Conservation (phyloP, 2,797 vertebrate genomes). For the Allobates femoralis region DNA sequence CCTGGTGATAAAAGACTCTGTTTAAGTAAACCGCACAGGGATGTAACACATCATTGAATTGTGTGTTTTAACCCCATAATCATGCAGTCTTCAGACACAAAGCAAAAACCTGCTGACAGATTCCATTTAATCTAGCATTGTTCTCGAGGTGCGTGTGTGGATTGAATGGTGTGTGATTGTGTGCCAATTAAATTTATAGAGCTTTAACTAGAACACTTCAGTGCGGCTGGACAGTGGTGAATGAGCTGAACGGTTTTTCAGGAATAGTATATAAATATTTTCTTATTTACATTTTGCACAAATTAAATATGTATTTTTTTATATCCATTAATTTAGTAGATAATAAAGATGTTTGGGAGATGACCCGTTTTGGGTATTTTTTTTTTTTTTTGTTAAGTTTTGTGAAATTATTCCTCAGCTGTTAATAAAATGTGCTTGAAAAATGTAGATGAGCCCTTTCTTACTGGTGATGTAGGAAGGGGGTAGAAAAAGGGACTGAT, state of each 20-base stretch:
- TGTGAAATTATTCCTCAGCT: not conserved
- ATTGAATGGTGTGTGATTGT: slow-evolving; percentile 9
- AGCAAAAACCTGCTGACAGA: too few species aligned
- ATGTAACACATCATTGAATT: too few species aligned
- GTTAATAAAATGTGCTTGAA: too few species aligned
- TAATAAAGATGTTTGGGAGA: slow-evolving; percentile 36
- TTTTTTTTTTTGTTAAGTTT: not conserved
- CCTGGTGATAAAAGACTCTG: too few species aligned
- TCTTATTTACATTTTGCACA: slow-evolving; percentile 48
- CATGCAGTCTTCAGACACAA: too few species aligned
- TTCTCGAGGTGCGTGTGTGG: not conserved
- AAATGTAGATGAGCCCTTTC: too few species aligned
- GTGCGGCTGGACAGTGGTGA: slow-evolving; percentile 23
- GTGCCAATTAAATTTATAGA: not conserved
- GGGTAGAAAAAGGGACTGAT: too few species aligned
- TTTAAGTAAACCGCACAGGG: too few species aligned
- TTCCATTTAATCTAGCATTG: not conserved
- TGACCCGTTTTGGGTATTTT: not conserved
- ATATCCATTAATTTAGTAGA: slow-evolving; percentile 42
- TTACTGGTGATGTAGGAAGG: too few species aligned
- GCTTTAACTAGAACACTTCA: not conserved
- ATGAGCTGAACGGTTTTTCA: slow-evolving; percentile 8
- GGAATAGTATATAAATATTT: slow-evolving; percentile 58
- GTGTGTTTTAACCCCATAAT: too few species aligned
- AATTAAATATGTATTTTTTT: slow-evolving; percentile 60